Base-by-base conservation (phyloP, 1,140 invertebrate species). In the Pogonognathellus flavescens region DNA sequence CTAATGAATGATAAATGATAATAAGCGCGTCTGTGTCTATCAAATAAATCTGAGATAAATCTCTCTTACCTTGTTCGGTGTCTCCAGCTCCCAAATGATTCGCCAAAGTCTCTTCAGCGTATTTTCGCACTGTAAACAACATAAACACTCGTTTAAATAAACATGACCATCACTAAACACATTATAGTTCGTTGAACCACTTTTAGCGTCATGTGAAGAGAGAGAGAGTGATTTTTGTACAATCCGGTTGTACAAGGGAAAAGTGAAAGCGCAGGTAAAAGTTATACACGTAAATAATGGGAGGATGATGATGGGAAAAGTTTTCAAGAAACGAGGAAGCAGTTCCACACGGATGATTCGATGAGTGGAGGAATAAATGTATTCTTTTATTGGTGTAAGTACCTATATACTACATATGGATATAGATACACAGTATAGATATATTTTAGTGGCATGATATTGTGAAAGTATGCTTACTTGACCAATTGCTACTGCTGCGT, bases 401-500 rank as follows among this genome's bases (percentile, higher is more conserved):
- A n/a, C n/a, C n/a, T n/a, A n/a, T n/a, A n/a, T n/a, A n/a, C n/a
- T n/a, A n/a, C n/a, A n/a, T n/a, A n/a, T n/a, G 10, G 53, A 57
- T n/a, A 14, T 76, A 49, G n/a, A 49, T 49, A 31, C 11, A 76
- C 70, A 76, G 62, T 16, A 76, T 50, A 76, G n/a, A n/a, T 49
- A 31, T 49, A 31, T 41, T 76, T 3, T 25, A 18, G 18, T 80
- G 25, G 49, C 13, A 22, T 62, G 6, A n/a, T 62, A 62, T 18
- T 14, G 18, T 18, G 62, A 80, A 80, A 85, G 31, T 53, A n/a
- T 50, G 41, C 80, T 81, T 82, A 81, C 76, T 81, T 49, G 80
- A 85, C 55, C 84, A 80, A 57, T 84, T 85, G 53, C 66, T 76
- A 49, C 83, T 84, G n/a, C 16, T 52, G 41, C 86, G 49, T 93